A percentile compares a stretch with the other conserved stretches of the same genome.
Conservation (phyloP, 2,113 vertebrate genomes). For the Tiliqua scincoides region DNA sequence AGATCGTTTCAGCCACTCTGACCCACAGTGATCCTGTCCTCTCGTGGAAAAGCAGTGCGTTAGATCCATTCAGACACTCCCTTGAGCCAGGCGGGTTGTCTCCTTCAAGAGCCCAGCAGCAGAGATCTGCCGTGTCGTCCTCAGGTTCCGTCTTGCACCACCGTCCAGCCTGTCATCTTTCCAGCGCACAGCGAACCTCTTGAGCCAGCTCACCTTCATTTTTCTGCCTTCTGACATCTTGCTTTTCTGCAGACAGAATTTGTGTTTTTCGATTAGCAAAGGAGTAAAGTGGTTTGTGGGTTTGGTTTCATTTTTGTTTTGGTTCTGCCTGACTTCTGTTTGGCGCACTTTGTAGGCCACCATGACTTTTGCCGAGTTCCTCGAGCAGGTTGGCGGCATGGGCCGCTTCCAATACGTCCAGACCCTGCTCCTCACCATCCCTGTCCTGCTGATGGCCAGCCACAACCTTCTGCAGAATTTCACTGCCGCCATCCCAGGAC, state of each 20-base stretch:
- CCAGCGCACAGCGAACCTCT: not conserved
- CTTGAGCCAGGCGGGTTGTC: not conserved
- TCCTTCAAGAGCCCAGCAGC: not conserved
- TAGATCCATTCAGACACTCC: not conserved
- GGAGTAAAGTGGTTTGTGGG: not conserved
- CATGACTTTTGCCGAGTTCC: conserved; percentile 79
- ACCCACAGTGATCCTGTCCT: not conserved
- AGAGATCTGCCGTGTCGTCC: not conserved
- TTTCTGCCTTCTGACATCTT: not conserved
- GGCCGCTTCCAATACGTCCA: conserved; percentile 84
- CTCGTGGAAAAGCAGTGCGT: not conserved
- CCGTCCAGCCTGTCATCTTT: not conserved
- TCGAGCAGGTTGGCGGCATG: conserved; percentile 77
- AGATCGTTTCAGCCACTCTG: not conserved
- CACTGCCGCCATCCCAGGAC: conserved; percentile 76
- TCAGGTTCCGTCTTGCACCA: not conserved
- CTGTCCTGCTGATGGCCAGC: conserved; percentile 82
- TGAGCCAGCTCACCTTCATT: not conserved
- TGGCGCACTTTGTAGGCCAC: not conserved
- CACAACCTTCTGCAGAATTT: conserved; percentile 90
- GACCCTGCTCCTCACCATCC: conserved; percentile 71
- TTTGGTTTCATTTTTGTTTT: no score
- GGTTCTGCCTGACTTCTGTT: not conserved
- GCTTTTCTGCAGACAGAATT: not conserved
- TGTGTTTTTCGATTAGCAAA: not conserved